Evolutionary conservation across 92 coral and sea anemone species (phyloP).

Genomic region (Plumapathes pennacea): DNA sequence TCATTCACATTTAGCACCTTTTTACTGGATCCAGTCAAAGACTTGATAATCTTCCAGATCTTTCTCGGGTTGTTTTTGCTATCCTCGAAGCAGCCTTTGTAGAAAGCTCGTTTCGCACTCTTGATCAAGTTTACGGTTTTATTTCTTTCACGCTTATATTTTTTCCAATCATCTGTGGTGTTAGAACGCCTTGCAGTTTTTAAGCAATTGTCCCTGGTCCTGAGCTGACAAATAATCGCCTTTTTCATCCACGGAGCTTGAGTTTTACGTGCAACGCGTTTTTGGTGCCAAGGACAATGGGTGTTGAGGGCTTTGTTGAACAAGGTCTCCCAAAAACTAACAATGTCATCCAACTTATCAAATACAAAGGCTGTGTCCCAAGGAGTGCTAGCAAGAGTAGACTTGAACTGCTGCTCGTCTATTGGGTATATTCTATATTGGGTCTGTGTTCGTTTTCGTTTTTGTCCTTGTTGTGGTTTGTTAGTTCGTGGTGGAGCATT

Average conservation of each 20-base stretch:
- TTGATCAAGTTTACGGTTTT: constrained; percentile 16
- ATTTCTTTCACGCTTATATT: constrained; percentile 21
- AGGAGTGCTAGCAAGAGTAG: constrained; percentile 33
- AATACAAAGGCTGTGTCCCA: constrained; percentile 73
- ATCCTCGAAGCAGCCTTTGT: constrained; percentile 16
- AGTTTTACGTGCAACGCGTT: constrained; percentile 40
- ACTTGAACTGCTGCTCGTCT: constrained; percentile 25
- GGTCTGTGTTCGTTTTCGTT: too few relatives aligned
- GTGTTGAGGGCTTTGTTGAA: constrained; percentile 43
- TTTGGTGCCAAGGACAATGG: constrained; percentile 77
- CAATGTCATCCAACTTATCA: constrained; percentile 59
- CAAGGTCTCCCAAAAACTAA: constrained; percentile 47
- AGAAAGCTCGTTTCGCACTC: constrained; percentile 23
- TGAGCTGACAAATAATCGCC: neutral
- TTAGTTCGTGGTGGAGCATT: too few relatives aligned
- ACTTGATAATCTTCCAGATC: constrained; percentile 40
- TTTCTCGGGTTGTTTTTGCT: constrained; percentile 16
- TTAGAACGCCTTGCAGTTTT: constrained; percentile 12
- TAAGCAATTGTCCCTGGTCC: constrained; percentile 20
- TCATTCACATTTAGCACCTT: neutral
- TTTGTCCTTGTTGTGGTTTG: too few relatives aligned
- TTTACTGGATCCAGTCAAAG: constrained; percentile 6
- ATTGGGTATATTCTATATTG: too few relatives aligned
- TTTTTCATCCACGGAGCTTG: constrained; percentile 82
- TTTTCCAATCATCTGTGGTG: constrained; percentile 13